phyloP scores from a whole-genome alignment of 2,888 invertebrate species.

The Yponomeuta sedellus region DNA sequence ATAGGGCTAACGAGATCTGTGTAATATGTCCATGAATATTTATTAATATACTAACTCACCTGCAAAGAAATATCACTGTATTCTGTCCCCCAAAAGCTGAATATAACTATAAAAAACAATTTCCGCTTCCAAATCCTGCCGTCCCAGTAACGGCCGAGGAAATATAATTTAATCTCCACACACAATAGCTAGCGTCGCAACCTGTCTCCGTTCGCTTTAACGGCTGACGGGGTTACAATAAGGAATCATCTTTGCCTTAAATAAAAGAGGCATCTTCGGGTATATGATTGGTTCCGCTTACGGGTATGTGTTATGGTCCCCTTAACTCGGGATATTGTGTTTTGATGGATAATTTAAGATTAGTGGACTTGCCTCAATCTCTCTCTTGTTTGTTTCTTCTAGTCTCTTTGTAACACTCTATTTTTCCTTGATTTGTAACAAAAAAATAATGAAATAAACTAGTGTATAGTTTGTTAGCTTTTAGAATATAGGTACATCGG shows the following conservation, averaged over 20 bases:
- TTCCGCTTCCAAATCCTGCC: conserved; percentile 40
- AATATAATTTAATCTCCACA: conserved; percentile 67
- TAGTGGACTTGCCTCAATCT: too few species aligned
- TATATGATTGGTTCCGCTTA: background rate
- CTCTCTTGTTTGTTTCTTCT: too few species aligned
- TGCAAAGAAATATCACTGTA: too few species aligned
- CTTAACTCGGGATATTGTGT: background rate
- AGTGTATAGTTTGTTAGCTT: too few species aligned
- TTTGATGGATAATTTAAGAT: too few species aligned
- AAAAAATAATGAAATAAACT: too few species aligned
- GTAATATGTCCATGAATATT: too few species aligned
- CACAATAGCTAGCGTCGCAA: conserved; percentile 36
- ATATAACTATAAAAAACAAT: conserved; percentile 37
- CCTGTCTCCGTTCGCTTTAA: conserved; percentile 11
- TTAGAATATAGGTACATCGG: too few species aligned
- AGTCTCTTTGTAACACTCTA: too few species aligned
- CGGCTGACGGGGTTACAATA: conserved; percentile 26
- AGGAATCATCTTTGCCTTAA: conserved; percentile 31
- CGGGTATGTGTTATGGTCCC: background rate
- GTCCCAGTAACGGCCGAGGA: conserved; percentile 33
- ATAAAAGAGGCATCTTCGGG: conserved; percentile 20
- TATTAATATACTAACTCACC: too few species aligned
- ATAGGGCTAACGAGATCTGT: too few species aligned
- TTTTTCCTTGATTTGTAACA: too few species aligned
- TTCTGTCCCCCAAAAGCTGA: background rate